Conservation (phyloP, 2,888 invertebrate species). For the Drosophila cracens region DNA sequence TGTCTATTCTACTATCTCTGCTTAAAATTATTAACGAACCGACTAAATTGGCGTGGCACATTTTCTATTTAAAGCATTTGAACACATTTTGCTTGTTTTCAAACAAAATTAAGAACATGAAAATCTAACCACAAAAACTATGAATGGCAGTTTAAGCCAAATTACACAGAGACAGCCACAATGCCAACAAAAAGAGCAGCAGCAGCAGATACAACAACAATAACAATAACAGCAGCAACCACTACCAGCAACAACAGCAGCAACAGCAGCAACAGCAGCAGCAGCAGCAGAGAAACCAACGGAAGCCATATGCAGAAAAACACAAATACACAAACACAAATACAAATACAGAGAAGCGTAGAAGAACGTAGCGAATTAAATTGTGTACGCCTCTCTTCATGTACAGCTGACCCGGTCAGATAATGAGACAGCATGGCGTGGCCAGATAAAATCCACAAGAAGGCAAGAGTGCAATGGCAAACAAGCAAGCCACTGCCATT, state of each 20-base stretch:
- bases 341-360: constrained; percentile 11
- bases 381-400: constrained; percentile 65
- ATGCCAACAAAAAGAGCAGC: constrained; percentile 57
- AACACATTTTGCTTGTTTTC: constrained; percentile 55
- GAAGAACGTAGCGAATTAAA: constrained; percentile 62
- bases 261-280: constrained; percentile 22
- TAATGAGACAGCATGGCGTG: constrained; percentile 64
- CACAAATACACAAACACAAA: constrained; percentile 21
- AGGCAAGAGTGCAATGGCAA: constrained; percentile 60
- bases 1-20: not conserved
- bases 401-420: constrained; percentile 41
- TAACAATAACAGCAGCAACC: constrained; percentile 15
- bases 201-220: constrained; percentile 19
- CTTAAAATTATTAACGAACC: not conserved
- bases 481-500: constrained; percentile 31
- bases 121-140: constrained; percentile 73
- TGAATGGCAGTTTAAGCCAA: constrained; percentile 81
- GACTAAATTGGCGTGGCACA: constrained; percentile 13
- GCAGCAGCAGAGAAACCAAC: constrained; percentile 47
- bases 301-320: constrained; percentile 81
- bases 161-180: constrained; percentile 75
- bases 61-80: constrained; percentile 29
- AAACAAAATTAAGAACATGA: constrained; percentile 46
- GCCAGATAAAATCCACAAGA: constrained; percentile 80
- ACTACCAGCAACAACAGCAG: constrained; percentile 16